Base-by-base conservation (phyloP, 2,113 vertebrate genomes). In the Gymnarchus niloticus region DNA sequence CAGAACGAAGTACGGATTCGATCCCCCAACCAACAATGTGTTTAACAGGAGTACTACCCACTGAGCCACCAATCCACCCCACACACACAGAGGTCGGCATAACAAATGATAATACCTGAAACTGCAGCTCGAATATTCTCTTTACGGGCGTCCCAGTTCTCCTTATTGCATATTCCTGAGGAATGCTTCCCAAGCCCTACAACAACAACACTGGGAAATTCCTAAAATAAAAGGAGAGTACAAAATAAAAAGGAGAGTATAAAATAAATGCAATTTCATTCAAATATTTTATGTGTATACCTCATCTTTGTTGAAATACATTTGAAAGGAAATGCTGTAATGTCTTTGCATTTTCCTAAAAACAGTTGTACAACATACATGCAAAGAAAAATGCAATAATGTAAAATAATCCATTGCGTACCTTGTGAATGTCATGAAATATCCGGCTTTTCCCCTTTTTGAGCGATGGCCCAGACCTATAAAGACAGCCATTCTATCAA, bases 351-450 rank as follows among this genome's bases (percentile, higher is more conserved):
- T 10, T 6, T 73, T 73, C 14, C 12, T 37, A 28, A 17, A 69
- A 1, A 69, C 61, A 73, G 41, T 17, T 37, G 41, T 17, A 69
- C 2, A 69, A 37, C 59, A 5, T 3, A 33, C 10, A 37, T 69
- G 28, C 17, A 1, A 28, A 76, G 3, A 28, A 48, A 9, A 73
- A 44, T 61, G 1, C 21, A 14, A 0, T 49, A 19, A 76, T 25
- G 52, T 54, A 2, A 73, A 73, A 73, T 51, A 46, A 52, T 54
- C n/a, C 21, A 49, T 48, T 83, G 41, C 80, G 44, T 96, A 99
- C 98, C 97, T 97, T 91, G 90, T 98, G 96, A 56, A 99, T 91
- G 81, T 97, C 97, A 87, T 97, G 95, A 92, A 99, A 99, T 69
- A 95, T 12, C 14, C 96, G 95, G 56, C 93, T 96, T 94, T 97